Evolutionary conservation across 2,113 vertebrate species (phyloP).

Genomic region (Uria lomvia): DNA sequence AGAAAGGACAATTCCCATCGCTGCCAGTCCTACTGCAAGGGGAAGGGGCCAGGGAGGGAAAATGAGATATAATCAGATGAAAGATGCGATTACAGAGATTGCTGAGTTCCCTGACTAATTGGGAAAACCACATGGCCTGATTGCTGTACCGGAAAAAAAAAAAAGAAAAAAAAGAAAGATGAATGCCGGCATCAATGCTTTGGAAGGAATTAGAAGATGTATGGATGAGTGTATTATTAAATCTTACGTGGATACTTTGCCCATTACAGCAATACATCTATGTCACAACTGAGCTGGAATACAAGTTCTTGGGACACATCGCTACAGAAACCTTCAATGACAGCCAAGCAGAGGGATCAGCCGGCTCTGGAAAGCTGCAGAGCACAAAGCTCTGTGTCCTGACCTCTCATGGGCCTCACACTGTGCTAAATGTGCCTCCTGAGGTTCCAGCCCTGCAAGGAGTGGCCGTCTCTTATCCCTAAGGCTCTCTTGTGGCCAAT

Average conservation of each 20-base stretch:
- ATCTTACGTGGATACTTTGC: background rate
- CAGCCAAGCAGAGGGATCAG: background rate
- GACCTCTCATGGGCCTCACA: background rate
- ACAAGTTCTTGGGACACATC: background rate
- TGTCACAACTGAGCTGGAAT: background rate
- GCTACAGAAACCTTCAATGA: rapidly evolving
- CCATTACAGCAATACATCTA: background rate
- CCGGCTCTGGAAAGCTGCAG: background rate
- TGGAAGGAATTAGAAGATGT: background rate
- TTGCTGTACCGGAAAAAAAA: background rate
- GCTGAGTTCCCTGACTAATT: background rate
- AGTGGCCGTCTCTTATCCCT: background rate
- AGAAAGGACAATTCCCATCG: background rate
- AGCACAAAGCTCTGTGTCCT: background rate
- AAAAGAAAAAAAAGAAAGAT: background rate
- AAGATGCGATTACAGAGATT: background rate
- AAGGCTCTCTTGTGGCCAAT: background rate
- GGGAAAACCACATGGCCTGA: background rate
- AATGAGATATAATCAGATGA: background rate
- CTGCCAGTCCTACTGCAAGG: background rate
- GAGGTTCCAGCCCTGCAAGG: background rate
- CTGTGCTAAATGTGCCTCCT: background rate
- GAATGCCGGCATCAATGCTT: background rate
- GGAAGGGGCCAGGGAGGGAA: background rate
- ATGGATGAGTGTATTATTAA: background rate